Evolutionary conservation across 1,140 invertebrate species (phyloP).

Genomic region (Saccostrea echinata): DNA sequence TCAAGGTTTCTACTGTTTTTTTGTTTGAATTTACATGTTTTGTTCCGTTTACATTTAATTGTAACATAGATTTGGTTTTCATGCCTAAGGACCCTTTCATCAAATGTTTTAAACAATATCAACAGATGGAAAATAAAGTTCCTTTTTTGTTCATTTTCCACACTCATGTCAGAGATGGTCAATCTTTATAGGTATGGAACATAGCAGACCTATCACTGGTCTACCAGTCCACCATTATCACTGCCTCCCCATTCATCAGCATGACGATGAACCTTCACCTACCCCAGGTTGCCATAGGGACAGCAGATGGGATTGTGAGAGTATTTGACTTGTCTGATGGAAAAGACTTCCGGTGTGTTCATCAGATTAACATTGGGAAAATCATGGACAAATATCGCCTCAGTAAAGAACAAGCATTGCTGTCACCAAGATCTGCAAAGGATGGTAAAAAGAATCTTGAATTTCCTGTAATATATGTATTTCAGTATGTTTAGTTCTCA

Average conservation of each 20-base stretch:
- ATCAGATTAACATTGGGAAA: constrained; percentile 73
- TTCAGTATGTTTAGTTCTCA: too few relatives aligned
- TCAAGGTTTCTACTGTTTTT: constrained; percentile 65
- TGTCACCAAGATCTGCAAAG: constrained; percentile 11
- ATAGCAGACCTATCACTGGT: constrained; percentile 64
- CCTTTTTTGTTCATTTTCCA: too few relatives aligned
- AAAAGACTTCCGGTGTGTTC: constrained; percentile 74
- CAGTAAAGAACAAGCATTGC: constrained; percentile 34
- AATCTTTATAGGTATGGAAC: constrained; percentile 72
- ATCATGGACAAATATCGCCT: constrained; percentile 61
- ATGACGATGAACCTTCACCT: constrained; percentile 73
- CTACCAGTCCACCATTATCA: constrained; percentile 74
- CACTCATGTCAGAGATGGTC: too few relatives aligned
- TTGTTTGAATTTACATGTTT: too few relatives aligned
- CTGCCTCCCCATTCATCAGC: constrained; percentile 73
- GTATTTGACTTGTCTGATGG: constrained; percentile 77
- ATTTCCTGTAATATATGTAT: too few relatives aligned
- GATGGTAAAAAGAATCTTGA: background rate
- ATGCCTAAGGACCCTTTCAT: too few relatives aligned
- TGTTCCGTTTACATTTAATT: too few relatives aligned
- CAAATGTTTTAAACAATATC: too few relatives aligned
- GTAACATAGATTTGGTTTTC: too few relatives aligned
- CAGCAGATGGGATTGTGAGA: constrained; percentile 74
- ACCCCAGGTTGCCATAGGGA: constrained; percentile 73
- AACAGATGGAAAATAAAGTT: too few relatives aligned